A percentile compares a stretch with the other conserved stretches of the same genome.
Evolutionary conservation across 2,113 vertebrate genomes (phyloP).

Genomic region (Rostratula benghalensis): DNA sequence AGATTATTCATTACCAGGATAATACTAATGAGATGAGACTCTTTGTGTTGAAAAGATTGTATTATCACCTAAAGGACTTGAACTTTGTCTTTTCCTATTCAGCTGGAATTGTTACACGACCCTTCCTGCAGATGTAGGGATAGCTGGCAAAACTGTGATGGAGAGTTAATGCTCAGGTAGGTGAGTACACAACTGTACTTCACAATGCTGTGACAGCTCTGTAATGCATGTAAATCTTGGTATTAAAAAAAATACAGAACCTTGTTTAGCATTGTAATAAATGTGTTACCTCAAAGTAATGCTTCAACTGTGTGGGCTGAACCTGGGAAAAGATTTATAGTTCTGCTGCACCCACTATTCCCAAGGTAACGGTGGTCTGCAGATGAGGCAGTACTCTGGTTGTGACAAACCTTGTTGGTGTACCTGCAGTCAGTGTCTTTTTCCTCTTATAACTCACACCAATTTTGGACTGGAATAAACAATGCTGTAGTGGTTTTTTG

Average conservation of each 20-base stretch:
- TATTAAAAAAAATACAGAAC: not conserved
- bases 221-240: not conserved
- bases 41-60: not conserved
- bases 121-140: not conserved
- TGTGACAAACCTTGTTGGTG: not conserved
- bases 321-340: not conserved
- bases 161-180: not conserved
- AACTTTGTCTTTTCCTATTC: not conserved
- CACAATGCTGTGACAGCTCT: not conserved
- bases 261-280: not conserved
- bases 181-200: not conserved
- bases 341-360: not conserved
- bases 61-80: not conserved
- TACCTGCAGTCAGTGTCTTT: not conserved
- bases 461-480: constrained; percentile 28
- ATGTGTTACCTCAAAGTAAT: not conserved
- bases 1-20: not conserved
- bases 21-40: not conserved
- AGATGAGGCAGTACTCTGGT: not conserved
- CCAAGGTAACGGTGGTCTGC: not conserved
- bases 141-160: not conserved
- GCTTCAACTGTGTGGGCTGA: not conserved
- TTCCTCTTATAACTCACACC: not conserved
- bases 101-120: not conserved
- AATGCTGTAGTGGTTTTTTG: not conserved